A percentile compares a stretch with the other conserved stretches of the same genome.
These are phyloP conservation scores for Amphimedon queenslandica DNA, from an alignment of 37 sponge, comb jelly and placozoan species.

Conservation along the genomic window DNA sequence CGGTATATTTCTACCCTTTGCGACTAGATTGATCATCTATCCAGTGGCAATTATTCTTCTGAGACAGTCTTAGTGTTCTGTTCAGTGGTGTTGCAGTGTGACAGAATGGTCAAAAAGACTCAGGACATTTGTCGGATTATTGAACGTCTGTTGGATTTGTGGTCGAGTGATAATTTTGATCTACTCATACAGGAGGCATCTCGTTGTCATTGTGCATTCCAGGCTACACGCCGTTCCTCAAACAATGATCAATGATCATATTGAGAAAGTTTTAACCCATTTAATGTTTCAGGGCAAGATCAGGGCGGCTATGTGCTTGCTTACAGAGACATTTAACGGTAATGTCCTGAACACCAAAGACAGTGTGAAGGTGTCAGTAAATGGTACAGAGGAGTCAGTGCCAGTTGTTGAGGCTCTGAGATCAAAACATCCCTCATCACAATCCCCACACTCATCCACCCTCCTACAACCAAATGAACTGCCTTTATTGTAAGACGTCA, in stretches of 20 bases:
- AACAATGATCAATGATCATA: background rate
- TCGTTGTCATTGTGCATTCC: background rate
- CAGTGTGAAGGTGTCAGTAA: constrained; percentile 4
- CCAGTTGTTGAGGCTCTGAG: no score
- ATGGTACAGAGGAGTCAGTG: no score
- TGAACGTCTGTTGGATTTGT: background rate
- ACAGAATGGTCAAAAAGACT: background rate
- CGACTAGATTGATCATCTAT: background rate
- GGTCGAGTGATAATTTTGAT: constrained; percentile 1
- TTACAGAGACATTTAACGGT: background rate
- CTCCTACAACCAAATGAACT: no score
- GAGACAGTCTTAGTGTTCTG: background rate
- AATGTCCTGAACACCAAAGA: background rate
- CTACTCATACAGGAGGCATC: background rate
- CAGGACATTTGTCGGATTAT: background rate
- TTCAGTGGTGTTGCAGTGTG: constrained; percentile 3
- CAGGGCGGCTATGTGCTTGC: background rate
- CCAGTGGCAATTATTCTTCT: constrained; percentile 1
- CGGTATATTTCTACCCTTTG: background rate
- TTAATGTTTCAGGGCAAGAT: background rate
- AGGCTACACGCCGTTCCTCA: background rate
- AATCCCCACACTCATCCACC: no score
- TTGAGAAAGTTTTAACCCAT: background rate
- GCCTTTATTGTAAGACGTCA: no score
- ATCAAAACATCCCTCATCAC: no score